Evolutionary conservation across 2,113 vertebrate genomes (phyloP), one percentile per base, ranked within the genome.

Genomic region (Nerophis ophidion): DNA sequence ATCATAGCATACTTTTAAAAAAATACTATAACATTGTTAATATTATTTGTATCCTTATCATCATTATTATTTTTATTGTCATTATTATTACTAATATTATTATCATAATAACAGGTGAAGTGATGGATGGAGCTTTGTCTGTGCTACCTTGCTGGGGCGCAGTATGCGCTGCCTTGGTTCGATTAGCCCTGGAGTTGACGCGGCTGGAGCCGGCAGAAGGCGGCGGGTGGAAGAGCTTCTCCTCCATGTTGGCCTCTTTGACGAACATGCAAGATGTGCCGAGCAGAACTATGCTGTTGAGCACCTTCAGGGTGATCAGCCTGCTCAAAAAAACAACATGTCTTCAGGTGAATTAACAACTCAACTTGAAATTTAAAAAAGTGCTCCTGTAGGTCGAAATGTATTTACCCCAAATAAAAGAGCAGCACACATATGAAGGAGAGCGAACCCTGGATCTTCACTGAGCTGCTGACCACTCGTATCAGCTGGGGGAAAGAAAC

Each of bases 211-310:
- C 84, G 15, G 81, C 79, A 19, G 90, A 75, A 0, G 89, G 75
- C 3, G 94, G 86, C n/a, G 91, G 89, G 72, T 92, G 86, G 9
- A 93, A 95, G 60, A 99, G 82, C 81, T 98, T 99, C 49, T 99
- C 94, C 65, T 99, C 97, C 94, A 99, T 98, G 63, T 97, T 94
- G 74, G 97, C 97, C 48, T 94, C 91, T 81, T 96, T 98, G 56
- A 99, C 95, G 16, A 98, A 99, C n/a, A 90, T 83, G 75, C 95
- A 98, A 0, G 97, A 98, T 15, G 95, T 97, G 9, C 97, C 97
- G 82, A 99, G 76, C 19, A 99, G 85, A 68, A 99, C 90, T 2
- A 99, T 97, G 70, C 95, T 99, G 76, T 98, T 99, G 61, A 99
- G 91, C 46, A 99, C 92, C 89, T 99, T 99, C 48, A 98, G 83